Conservation (phyloP, 2,113 vertebrate genomes). For the Tamias sibiricus region DNA sequence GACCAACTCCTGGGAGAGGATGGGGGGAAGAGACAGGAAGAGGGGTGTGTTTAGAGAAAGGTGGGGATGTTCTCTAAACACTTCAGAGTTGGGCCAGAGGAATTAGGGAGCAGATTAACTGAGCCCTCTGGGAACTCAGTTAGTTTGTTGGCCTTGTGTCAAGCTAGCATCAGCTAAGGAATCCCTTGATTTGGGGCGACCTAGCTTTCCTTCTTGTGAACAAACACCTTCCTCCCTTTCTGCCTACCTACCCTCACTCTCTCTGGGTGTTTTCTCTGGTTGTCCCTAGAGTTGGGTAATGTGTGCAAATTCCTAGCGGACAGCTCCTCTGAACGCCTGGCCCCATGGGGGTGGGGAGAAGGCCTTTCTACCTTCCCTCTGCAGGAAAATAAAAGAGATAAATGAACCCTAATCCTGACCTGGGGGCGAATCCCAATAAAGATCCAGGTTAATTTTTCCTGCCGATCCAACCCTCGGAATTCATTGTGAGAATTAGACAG, state of each 20-base stretch:
- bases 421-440: constrained; percentile 66
- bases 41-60: neutral
- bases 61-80: neutral
- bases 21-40: neutral
- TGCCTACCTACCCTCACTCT: neutral
- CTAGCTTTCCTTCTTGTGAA: neutral
- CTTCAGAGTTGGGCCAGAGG: neutral
- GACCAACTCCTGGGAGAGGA: neutral
- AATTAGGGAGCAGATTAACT: neutral
- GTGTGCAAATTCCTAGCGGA: neutral
- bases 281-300: neutral
- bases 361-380: constrained; percentile 24
- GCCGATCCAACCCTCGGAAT: constrained; percentile 44
- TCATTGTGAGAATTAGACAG: constrained; percentile 73
- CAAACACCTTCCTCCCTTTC: neutral
- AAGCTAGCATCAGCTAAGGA: neutral
- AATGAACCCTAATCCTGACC: constrained; percentile 79
- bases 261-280: neutral
- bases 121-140: neutral
- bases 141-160: neutral
- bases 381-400: constrained; percentile 59
- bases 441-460: constrained; percentile 77
- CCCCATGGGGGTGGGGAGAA: neutral
- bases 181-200: neutral
- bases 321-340: neutral